Base-by-base conservation (phyloP, 2,797 vertebrate species). In the Oceanodroma leucorhoa region DNA sequence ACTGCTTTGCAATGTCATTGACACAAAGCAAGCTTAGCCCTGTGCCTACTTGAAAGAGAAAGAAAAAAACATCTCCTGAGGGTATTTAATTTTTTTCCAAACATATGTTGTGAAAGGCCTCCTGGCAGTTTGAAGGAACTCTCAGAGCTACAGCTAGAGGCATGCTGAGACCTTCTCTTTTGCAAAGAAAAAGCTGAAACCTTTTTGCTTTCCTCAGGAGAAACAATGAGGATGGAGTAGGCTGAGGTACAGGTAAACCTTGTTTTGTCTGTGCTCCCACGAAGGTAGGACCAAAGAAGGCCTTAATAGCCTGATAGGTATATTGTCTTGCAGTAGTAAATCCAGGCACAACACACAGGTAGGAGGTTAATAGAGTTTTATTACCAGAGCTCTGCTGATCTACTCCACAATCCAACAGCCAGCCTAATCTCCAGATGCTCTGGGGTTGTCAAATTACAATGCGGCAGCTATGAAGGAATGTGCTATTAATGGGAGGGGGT, bases 71-170 rank as follows among this genome's bases (percentile, higher is more conserved):
- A 76, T 12, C 66, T 86, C 95, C 83, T 81, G 89, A 65, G 65
- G 69, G 94, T 96, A 93, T 90, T 93, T 94, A 91, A 53, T 65
- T 90, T 94, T 90, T 93, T 90, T 61, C 70, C 77, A 87, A 96
- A 87, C 57, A 53, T 95, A 91, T 84, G 71, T 64, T 91, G 53
- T 95, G 87, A 93, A 94, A 95, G 85, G 71, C 83, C 40, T 82
- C 50, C 2, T 6, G 16, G 90, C 45, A 70, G 55, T 80, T 95
- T 61, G 88, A 94, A 88, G 85, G 71, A 95, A 79, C 70, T 94
- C 80, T 80, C 50, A 89, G 73, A 94, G 81, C 62, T 94, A 57
- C 78, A 94, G 80, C 77, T 93, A 82, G 60, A 94, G 86, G 78
- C 73, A 83, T 77, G 90, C 88, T 96, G 95, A 94, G 85, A 93